phyloP scores from a whole-genome alignment of 2,888 invertebrate species.

The Argynnis bischoffii region DNA sequence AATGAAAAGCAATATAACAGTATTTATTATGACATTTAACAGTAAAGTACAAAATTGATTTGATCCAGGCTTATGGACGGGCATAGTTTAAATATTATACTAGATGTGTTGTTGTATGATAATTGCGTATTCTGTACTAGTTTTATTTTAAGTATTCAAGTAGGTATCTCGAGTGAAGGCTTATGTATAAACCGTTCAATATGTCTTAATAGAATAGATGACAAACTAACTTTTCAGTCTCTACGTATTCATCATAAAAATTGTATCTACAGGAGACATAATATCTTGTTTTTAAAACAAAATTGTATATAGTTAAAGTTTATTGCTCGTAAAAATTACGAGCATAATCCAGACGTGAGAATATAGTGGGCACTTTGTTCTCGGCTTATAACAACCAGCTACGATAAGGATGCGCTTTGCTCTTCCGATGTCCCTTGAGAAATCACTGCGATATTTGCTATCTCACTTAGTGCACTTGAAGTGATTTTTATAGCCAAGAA shows the following conservation, averaged over 20 bases:
- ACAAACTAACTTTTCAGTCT: not conserved
- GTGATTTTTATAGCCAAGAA: conserved; percentile 59
- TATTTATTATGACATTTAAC: conserved; percentile 78
- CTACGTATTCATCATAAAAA: conserved; percentile 25
- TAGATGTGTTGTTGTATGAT: conserved; percentile 48
- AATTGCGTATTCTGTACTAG: conserved; percentile 45
- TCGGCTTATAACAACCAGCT: conserved; percentile 45
- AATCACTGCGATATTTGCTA: conserved; percentile 66
- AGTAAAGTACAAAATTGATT: conserved; percentile 79
- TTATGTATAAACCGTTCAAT: not conserved
- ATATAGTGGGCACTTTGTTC: conserved; percentile 40
- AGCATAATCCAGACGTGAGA: conserved; percentile 48
- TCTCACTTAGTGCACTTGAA: conserved; percentile 57
- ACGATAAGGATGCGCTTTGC: conserved; percentile 61
- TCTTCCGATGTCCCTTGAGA: conserved; percentile 62
- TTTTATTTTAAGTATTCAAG: conserved; percentile 3
- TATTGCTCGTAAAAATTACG: conserved; percentile 45
- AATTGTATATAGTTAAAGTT: conserved; percentile 32
- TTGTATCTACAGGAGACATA: conserved; percentile 40
- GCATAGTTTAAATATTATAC: conserved; percentile 64
- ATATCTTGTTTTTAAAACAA: conserved; percentile 41
- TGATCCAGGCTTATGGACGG: conserved; percentile 65
- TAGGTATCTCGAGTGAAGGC: not conserved
- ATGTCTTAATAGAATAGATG: not conserved
- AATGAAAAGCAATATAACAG: conserved; percentile 69